Base-by-base conservation (phyloP, 2,888 invertebrate species). In the Clitarchus hookeri region DNA sequence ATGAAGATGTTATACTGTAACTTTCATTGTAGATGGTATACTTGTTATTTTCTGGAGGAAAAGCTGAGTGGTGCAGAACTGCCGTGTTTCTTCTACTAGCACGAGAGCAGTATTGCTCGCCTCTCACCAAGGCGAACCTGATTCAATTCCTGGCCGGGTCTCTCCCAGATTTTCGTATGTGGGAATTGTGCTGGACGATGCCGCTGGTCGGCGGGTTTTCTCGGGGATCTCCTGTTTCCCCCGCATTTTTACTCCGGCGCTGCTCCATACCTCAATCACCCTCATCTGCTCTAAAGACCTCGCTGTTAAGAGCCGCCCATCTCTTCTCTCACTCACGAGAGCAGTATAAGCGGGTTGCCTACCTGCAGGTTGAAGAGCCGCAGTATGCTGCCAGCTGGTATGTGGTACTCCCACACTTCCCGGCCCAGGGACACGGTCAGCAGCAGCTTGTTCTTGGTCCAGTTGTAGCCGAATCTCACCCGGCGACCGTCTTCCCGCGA, bases 351-450 rank as follows among this genome's bases (percentile, higher is more conserved):
- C 6, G 36, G 27, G 12, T 16, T 11, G 80, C 44, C 90, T 91
- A 96, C 96, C 93, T 96, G 96, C 83, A 96, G 94, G 89, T 95
- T 95, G 89, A 94, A 95, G 48, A 97, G 94, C 90, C 96, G 96
- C 9, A 97, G 92, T 86, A 97, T 95, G 89, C 96, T 97, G 13
- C 97, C 97, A 86, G 96, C 95, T 0, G 97, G 97, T 91, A 95
- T 96, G 44, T 97, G 92, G 90, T 97, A 96, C 90, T 97, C 97
- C 95, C 97, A 97, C 89, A 96, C 95, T 89, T 96, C 96, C n/a
- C 93, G 93, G 11, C 95, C 95, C 0, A 95, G 95, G 85, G 94
- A 94, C 87, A 96, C 93, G 84, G 95, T 95, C 36, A 97, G 93
- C n/a, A 97, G 92, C 16, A 94, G 94, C 86, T 95, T 94, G 90